These are phyloP conservation scores for Festucalex cinctus DNA, from an alignment of 2,113 vertebrate species.

Conservation along the genomic window DNA sequence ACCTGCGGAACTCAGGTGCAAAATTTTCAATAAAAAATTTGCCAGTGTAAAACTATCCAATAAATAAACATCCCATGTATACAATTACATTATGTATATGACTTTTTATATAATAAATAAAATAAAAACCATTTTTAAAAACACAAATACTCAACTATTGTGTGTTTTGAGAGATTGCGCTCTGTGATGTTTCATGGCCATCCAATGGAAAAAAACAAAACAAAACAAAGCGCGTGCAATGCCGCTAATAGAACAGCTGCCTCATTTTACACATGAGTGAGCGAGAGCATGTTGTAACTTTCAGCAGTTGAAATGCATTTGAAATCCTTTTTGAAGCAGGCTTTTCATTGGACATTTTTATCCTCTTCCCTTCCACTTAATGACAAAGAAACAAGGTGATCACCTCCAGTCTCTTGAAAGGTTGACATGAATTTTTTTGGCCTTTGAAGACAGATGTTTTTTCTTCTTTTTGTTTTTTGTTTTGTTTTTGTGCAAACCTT, in stretches of 20 bases:
- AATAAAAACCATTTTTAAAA: neutral
- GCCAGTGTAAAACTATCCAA: no score
- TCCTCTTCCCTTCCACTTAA: constrained; percentile 28
- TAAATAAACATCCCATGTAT: no score
- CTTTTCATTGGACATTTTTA: constrained; percentile 39
- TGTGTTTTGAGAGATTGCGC: no score
- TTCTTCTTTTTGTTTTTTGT: constrained; percentile 21
- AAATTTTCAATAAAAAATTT: no score
- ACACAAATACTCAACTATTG: neutral
- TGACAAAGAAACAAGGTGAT: constrained; percentile 11
- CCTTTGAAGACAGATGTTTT: constrained; percentile 75
- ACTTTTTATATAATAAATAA: no score
- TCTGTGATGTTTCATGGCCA: constrained; percentile 1
- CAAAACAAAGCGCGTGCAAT: no score
- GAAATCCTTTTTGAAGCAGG: constrained; percentile 33
- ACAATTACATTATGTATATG: no score
- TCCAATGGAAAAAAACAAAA: neutral
- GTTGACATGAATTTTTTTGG: constrained; percentile 70
- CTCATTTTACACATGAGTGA: neutral
- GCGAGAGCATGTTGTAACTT: constrained; percentile 5
- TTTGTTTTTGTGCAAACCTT: constrained; percentile 67
- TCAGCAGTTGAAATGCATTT: constrained; percentile 27
- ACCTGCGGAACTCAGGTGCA: no score
- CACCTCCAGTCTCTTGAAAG: constrained; percentile 4
- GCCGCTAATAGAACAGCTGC: neutral